Percentiles rank a stretch among this genome's conserved stretches.
These are phyloP conservation scores for Embidobia sp. DNA, from an alignment of 2,888 invertebrate species.

Conservation along the genomic window DNA sequence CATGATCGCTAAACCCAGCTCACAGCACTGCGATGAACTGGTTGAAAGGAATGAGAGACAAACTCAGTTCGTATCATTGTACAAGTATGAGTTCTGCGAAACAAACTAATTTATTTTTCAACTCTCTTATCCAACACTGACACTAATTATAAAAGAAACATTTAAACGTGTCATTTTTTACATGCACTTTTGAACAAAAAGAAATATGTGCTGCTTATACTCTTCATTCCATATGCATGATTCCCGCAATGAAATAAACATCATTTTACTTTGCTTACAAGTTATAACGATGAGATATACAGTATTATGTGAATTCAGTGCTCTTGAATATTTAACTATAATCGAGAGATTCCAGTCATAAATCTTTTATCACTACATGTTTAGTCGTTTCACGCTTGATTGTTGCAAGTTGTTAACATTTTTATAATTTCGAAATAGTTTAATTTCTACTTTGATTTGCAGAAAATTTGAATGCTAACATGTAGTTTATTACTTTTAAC, in stretches of 20 bases:
- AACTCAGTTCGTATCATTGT: constrained; percentile 14
- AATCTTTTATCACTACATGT: too few species aligned
- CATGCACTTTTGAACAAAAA: background rate
- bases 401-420: too few species aligned
- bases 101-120: constrained; percentile 32
- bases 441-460: too few species aligned
- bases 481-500: too few species aligned
- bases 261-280: constrained; percentile 6
- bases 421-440: too few species aligned
- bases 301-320: background rate
- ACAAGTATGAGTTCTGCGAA: constrained; percentile 8
- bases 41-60: constrained; percentile 27
- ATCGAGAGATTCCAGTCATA: too few species aligned
- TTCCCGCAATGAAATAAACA: constrained; percentile 19
- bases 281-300: constrained; percentile 8
- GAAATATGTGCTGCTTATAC: background rate
- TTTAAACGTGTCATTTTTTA: constrained; percentile 5
- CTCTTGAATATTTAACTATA: too few species aligned
- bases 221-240: constrained; percentile 17
- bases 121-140: constrained; percentile 8
- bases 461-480: too few species aligned
- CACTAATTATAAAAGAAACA: constrained; percentile 33
- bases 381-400: too few species aligned
- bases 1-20: constrained; percentile 56
- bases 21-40: constrained; percentile 42